Base-by-base conservation (phyloP, 1,140 invertebrate species). In the Batillaria attramentaria region DNA sequence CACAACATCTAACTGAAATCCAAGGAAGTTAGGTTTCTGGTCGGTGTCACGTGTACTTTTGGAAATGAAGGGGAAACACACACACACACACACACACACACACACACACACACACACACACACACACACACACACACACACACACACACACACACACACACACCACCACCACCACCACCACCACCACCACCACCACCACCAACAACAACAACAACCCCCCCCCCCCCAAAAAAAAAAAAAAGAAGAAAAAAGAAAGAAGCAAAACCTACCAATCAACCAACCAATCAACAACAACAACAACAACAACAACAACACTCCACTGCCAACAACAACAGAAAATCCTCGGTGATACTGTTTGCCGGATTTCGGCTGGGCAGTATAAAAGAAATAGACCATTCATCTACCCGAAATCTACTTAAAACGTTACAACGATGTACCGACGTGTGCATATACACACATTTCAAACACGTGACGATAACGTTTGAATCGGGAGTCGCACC, bases 81-180 rank as follows among this genome's bases (percentile, higher is more conserved):
- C 41, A 46, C 69, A 37, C 66, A 69, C 5, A 37, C 66, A 69
- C 66, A 69, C 66, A 69, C 66, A 69, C 33, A 39, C 24, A 39
- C 35, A 28, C 69, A 72, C 3, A 35, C 69, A 46, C 69, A 72
- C 66, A 69, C 68, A 41, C 37, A 69, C 66, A 72, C 28, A 72
- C 3, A 46, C 69, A 42, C 69, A 72, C 69, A 41, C 37, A 72
- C 69, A 72, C 69, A 28, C 69, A 72, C 69, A 72, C 39, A 42
- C 69, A 72, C 41, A 41, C 39, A 0, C 37, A 41, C 66, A 41
- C 37, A 69, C 66, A 35, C 41, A 72, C 3, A 46, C 69, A 72
- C 69, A 72, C 69, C 41, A 37, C 41, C 69, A 72, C 69, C 4
- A 37, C 41, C 69, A 72, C 39, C 20, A 37, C 41, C 41, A 72